Conservation (phyloP, 2,888 invertebrate species). For the Papilio demoleus region DNA sequence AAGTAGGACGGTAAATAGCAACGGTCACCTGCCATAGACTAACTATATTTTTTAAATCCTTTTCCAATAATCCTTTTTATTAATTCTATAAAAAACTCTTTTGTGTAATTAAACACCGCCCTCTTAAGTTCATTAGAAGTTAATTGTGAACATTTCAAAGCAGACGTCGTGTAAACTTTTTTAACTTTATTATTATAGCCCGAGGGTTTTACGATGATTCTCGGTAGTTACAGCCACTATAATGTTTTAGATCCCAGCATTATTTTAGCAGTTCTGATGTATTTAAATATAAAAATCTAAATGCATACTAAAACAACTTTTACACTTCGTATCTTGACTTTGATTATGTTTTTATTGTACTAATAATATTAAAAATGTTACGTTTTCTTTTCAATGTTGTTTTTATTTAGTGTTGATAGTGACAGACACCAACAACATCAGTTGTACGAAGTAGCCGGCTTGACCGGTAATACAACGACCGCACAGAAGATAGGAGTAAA, state of each 20-base stretch:
- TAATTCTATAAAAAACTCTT: constrained; percentile 7
- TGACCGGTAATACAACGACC: too few relatives aligned
- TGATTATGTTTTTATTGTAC: too few relatives aligned
- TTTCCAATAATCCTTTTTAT: constrained; percentile 11
- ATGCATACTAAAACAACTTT: constrained; percentile 2
- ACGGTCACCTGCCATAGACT: constrained; percentile 67
- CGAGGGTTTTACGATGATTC: constrained; percentile 31
- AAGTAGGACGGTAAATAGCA: constrained; percentile 78
- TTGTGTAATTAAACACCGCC: background rate
- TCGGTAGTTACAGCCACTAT: constrained; percentile 14
- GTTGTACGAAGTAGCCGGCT: too few relatives aligned
- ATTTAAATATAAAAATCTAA: constrained; percentile 20
- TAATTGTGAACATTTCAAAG: constrained; percentile 34
- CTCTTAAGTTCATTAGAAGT: constrained; percentile 26
- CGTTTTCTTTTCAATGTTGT: too few relatives aligned
- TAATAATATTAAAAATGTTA: too few relatives aligned
- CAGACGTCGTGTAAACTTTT: constrained; percentile 32
- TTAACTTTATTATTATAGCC: constrained; percentile 32
- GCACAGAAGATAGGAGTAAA: too few relatives aligned
- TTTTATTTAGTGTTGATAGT: too few relatives aligned
- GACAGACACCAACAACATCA: too few relatives aligned
- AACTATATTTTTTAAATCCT: constrained; percentile 7
- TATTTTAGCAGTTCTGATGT: constrained; percentile 21
- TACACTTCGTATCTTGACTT: background rate
- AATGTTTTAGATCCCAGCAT: constrained; percentile 25